phyloP scores from a whole-genome alignment of 2,888 invertebrate genomes.

The Euplagia quadripunctaria region DNA sequence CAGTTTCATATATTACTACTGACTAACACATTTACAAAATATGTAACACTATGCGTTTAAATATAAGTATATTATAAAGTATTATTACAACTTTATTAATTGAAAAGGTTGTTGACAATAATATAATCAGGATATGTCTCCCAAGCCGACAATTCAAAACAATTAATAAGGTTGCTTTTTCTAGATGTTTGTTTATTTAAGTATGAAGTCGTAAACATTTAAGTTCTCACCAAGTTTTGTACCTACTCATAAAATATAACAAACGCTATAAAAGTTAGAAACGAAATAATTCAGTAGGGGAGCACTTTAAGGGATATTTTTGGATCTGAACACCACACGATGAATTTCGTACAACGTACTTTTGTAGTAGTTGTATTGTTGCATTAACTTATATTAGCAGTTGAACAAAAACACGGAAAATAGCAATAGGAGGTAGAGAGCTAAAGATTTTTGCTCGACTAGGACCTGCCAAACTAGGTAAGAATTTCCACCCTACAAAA shows the following conservation, averaged over 20 bases:
- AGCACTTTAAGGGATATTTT: constrained; percentile 20
- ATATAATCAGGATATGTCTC: constrained; percentile 24
- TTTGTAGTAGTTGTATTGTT: background rate
- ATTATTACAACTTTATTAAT: constrained; percentile 6
- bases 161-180: constrained; percentile 40
- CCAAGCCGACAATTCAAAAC: constrained; percentile 31
- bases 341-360: constrained; percentile 7
- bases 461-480: background rate
- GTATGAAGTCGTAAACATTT: constrained; percentile 50
- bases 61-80: too few relatives aligned
- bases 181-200: constrained; percentile 38
- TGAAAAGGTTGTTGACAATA: constrained; percentile 22
- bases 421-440: background rate
- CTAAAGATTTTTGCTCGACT: background rate
- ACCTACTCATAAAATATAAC: constrained; percentile 45
- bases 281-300: constrained; percentile 35
- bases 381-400: background rate
- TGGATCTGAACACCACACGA: constrained; percentile 16
- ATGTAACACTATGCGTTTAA: too few relatives aligned
- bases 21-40: background rate
- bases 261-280: constrained; percentile 44
- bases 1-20: background rate
- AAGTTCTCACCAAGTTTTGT: constrained; percentile 42
- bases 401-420: background rate
- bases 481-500: background rate